phyloP scores from a whole-genome alignment of 2,797 vertebrate genomes.

The Triplophysa bombifrons region DNA sequence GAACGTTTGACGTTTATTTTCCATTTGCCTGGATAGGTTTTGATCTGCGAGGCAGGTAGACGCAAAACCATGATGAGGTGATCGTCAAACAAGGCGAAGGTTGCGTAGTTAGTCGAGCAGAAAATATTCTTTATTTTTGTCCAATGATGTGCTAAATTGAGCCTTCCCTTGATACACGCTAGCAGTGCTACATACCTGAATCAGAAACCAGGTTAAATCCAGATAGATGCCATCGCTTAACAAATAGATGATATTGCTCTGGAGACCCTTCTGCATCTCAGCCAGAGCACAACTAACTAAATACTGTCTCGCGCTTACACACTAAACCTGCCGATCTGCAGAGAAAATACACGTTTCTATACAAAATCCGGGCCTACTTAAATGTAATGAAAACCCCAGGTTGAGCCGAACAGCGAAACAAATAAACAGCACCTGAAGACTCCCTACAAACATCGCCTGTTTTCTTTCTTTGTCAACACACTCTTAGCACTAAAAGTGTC shows the following conservation, averaged over 20 bases:
- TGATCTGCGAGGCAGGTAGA: constrained; percentile 42
- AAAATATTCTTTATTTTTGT: constrained; percentile 12
- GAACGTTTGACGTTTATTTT: constrained; percentile 38
- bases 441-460: neutral
- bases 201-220: neutral
- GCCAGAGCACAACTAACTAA: constrained; percentile 18
- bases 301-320: neutral
- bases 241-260: neutral
- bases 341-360: neutral
- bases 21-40: constrained; percentile 43
- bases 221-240: neutral
- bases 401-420: neutral
- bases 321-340: neutral
- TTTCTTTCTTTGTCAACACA: constrained; percentile 5
- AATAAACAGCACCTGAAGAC: constrained; percentile 2
- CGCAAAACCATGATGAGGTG: constrained; percentile 27
- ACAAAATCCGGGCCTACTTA: neutral
- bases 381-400: neutral
- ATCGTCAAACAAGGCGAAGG: constrained; percentile 33
- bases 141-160: neutral
- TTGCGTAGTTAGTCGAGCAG: constrained; percentile 15
- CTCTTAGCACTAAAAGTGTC: neutral
- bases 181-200: neutral
- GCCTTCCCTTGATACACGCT: neutral
- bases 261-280: constrained; percentile 5